Evolutionary conservation across 2,888 invertebrate species (phyloP).

Genomic region (Diaphora mendica): DNA sequence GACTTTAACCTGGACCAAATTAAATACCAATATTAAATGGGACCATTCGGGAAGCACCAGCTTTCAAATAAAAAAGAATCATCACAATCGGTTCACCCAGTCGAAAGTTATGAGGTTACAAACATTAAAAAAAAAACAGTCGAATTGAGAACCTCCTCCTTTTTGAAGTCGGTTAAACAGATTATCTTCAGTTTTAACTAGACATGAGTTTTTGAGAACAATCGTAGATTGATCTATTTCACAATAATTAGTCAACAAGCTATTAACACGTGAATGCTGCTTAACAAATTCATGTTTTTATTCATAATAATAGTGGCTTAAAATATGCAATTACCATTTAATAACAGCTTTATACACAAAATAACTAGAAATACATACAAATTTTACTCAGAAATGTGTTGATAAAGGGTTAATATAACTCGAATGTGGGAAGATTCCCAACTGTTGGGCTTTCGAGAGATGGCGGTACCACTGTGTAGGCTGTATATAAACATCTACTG

Average conservation of each 20-base stretch:
- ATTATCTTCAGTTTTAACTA: too few species aligned
- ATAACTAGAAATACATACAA: background rate
- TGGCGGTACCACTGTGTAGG: background rate
- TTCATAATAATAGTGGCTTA: background rate
- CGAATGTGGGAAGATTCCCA: background rate
- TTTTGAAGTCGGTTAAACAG: too few species aligned
- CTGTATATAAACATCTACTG: background rate
- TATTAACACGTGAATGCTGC: background rate
- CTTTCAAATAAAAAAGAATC: too few species aligned
- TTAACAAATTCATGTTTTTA: background rate
- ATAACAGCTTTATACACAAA: background rate
- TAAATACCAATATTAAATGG: too few species aligned
- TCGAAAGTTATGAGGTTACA: too few species aligned
- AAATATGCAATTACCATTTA: background rate
- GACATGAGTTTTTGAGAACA: too few species aligned
- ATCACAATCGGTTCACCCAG: too few species aligned
- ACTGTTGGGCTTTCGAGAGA: background rate
- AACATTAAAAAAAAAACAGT: too few species aligned
- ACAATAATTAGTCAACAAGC: background rate
- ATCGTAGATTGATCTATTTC: background rate
- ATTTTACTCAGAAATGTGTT: background rate
- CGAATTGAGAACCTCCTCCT: too few species aligned
- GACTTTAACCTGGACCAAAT: too few species aligned
- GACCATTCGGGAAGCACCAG: too few species aligned
- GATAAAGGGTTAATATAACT: background rate